Conservation (phyloP, 2,113 vertebrate genomes). For the Orcinus orca region DNA sequence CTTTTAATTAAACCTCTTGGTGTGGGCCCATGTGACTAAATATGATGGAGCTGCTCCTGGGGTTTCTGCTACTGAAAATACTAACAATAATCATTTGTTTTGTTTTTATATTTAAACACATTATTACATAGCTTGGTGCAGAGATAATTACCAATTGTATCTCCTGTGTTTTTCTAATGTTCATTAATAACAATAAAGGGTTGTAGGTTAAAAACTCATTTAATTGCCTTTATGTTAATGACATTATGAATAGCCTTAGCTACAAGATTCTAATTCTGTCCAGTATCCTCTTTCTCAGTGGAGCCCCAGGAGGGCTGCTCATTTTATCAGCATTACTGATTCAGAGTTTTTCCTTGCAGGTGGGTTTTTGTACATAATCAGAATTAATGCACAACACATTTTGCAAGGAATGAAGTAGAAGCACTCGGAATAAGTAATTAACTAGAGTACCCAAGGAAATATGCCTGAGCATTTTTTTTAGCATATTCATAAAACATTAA, state of each 20-base stretch:
- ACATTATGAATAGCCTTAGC: constrained; percentile 97
- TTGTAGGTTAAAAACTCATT: constrained; percentile 99
- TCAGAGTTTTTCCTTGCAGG: constrained; percentile 91
- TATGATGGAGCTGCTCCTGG: constrained; percentile 92
- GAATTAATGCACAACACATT: constrained; percentile 98
- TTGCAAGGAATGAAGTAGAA: constrained; percentile 91
- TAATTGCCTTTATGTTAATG: constrained; percentile 99
- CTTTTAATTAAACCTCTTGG: constrained; percentile 97
- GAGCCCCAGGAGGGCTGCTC: constrained; percentile 94
- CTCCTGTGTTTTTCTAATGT: constrained; percentile 93
- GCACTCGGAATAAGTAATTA: constrained; percentile 94
- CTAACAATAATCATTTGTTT: constrained; percentile 95
- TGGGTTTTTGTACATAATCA: constrained; percentile 93
- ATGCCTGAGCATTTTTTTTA: constrained; percentile 82
- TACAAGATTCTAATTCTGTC: constrained; percentile 96
- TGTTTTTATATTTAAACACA: constrained; percentile 97
- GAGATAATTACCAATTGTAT: constrained; percentile 97
- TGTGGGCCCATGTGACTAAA: constrained; percentile 95
- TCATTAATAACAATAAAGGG: constrained; percentile 99
- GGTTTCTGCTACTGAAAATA: constrained; percentile 92
- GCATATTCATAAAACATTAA: constrained; percentile 91
- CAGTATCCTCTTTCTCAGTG: constrained; percentile 91
- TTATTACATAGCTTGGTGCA: constrained; percentile 93
- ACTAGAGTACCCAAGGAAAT: constrained; percentile 91
- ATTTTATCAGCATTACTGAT: constrained; percentile 96